Evolutionary conservation across 1,140 invertebrate genomes (phyloP), one percentile per base, ranked within the genome.

Genomic region (Drosophila rhopaloa): DNA sequence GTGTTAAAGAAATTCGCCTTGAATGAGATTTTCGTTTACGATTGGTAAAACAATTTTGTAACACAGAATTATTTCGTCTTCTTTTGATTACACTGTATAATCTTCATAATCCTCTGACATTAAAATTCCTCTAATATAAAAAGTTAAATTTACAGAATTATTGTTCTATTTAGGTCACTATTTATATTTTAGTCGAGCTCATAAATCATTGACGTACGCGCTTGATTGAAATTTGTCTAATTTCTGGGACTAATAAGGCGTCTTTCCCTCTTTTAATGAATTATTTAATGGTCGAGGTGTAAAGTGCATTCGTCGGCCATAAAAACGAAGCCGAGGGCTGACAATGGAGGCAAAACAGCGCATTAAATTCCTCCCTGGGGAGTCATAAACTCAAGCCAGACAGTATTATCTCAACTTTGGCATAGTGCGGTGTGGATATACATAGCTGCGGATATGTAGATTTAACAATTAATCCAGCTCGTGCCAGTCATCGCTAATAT

Each of bases 231-330:
- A 50, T 71, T 57, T 41, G 65, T 58, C 37, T 71, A 48, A 70
- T 71, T 19, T 19, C 16, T 11, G 4, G 19, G 50, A 41, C 48
- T 40, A 68, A 70, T 56, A 19, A 9, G 67, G 14, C 44, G 35
- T 32, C 29, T 43, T 43, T 46, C 47, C 44, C 61, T 11, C 32
- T 13, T 48, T 37, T 32, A 50, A 65, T 68, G 59, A 71, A 43
- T 54, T 65, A 82, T 88, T 86, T 71, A 70, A 82, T 76, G 62
- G 32, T 9, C 37, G 62, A 61, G 65, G 83, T 72, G 82, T 66
- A 81, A 68, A 81, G 62, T 81, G 67, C 67, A 73, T 51, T 73
- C 16, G 55, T 16, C 14, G 50, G 54, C 32, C 48, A 65, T 65
- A 67, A 77, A 35, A 84, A 53, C 14, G 50, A 19, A 46, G 48